Percentiles rank a stretch among this genome's conserved stretches.
These are phyloP conservation scores for Etia nguti DNA, from an alignment of 2,113 vertebrate genomes.

Conservation along the genomic window DNA sequence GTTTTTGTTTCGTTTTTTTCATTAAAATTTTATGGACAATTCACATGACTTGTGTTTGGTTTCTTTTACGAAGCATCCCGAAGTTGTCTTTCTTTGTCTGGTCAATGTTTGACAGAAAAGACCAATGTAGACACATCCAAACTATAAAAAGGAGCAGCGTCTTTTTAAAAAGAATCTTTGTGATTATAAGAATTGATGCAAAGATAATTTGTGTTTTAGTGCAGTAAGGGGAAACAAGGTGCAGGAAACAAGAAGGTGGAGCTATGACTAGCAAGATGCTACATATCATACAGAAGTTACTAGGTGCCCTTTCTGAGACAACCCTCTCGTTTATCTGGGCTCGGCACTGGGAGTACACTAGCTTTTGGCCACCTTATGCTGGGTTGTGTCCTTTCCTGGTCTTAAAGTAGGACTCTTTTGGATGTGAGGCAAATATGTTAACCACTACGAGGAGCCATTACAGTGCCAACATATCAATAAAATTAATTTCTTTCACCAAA, in stretches of 20 bases:
- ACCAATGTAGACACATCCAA: background rate
- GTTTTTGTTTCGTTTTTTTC: conserved; percentile 47
- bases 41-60: background rate
- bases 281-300: background rate
- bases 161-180: background rate
- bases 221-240: too few species aligned
- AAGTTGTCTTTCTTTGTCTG: background rate
- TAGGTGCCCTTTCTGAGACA: background rate
- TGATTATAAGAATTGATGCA: too few species aligned
- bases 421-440: background rate
- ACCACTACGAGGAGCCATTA: background rate
- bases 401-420: background rate
- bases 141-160: background rate
- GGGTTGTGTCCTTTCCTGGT: background rate
- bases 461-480: background rate
- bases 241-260: background rate
- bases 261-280: background rate
- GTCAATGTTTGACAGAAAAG: background rate
- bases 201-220: too few species aligned
- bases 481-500: background rate
- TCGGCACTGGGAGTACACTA: background rate
- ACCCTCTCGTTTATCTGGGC: background rate
- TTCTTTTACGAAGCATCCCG: background rate
- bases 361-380: background rate
- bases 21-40: conserved; percentile 68